Conservation (phyloP, 2,797 vertebrate genomes). For the Tenualosa ilisha region DNA sequence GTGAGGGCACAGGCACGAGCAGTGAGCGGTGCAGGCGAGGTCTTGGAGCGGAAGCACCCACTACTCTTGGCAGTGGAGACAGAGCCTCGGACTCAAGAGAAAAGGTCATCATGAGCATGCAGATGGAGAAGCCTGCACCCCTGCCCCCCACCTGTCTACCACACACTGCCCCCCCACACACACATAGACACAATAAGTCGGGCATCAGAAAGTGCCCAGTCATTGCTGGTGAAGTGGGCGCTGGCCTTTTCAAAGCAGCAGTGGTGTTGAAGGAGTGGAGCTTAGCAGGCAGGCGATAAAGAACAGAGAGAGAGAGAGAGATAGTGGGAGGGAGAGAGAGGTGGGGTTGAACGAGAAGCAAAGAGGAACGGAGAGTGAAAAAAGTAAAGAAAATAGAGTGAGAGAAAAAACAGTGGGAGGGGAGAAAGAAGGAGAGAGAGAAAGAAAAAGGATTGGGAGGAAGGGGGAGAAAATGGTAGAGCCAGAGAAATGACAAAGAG, state of each 20-base stretch:
- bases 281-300: neutral
- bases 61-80: conserved; percentile 47
- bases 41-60: conserved; percentile 52
- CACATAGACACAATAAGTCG: neutral
- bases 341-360: no score
- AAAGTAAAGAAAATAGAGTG: neutral
- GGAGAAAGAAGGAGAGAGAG: neutral
- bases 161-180: neutral
- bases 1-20: no score
- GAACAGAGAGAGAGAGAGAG: neutral
- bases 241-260: neutral
- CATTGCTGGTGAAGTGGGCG: conserved; percentile 29
- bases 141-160: neutral
- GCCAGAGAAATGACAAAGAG: neutral
- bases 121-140: conserved; percentile 32
- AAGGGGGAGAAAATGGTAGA: neutral
- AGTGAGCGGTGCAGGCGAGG: conserved; percentile 10
- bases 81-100: conserved; percentile 53
- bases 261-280: neutral
- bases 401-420: neutral
- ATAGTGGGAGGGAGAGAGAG: neutral
- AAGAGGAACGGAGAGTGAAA: neutral
- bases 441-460: neutral
- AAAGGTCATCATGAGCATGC: conserved; percentile 69
- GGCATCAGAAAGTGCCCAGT: conserved; percentile 25